Evolutionary conservation across 2,888 invertebrate species (phyloP).

Genomic region (Augochlorella aurata): DNA sequence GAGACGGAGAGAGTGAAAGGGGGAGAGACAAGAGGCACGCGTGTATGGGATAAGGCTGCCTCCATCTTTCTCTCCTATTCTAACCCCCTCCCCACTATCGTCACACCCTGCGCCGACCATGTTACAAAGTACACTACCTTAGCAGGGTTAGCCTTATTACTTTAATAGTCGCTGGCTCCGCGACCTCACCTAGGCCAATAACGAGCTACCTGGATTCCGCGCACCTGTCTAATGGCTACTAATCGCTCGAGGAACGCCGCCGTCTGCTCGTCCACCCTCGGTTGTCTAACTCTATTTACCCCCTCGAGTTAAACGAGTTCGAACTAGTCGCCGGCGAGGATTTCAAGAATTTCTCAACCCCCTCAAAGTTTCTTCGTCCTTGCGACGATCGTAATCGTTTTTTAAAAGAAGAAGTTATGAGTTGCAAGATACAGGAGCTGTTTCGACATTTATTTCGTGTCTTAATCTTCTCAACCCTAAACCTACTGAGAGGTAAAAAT

Average conservation of each 20-base stretch:
- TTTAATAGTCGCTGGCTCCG: slow-evolving; percentile 64
- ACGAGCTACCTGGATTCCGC: slow-evolving; percentile 57
- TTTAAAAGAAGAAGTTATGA: too few relatives aligned
- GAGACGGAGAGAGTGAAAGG: neutral
- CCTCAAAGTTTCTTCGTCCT: too few relatives aligned
- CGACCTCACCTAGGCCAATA: slow-evolving; percentile 64
- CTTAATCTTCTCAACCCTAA: too few relatives aligned
- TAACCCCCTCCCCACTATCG: slow-evolving; percentile 31
- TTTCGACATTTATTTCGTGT: too few relatives aligned
- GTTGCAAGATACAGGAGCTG: too few relatives aligned
- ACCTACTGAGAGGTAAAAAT: too few relatives aligned
- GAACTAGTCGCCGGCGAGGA: too few relatives aligned
- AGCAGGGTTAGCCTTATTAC: slow-evolving; percentile 60
- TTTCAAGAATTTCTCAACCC: too few relatives aligned
- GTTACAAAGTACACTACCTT: slow-evolving; percentile 48
- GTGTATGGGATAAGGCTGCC: slow-evolving; percentile 35
- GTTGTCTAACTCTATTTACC: neutral
- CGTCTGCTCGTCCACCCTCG: neutral
- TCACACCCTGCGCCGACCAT: slow-evolving; percentile 67
- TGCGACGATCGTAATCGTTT: too few relatives aligned
- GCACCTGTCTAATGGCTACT: slow-evolving; percentile 37
- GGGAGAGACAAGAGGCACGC: neutral
- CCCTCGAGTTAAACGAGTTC: too few relatives aligned
- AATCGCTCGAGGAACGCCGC: slow-evolving; percentile 15
- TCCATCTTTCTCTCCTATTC: neutral